Percentiles rank a stretch among this genome's conserved stretches.
These are phyloP conservation scores for Steatocranus sp. DNA, from an alignment of 2,797 vertebrate genomes.

Conservation along the genomic window DNA sequence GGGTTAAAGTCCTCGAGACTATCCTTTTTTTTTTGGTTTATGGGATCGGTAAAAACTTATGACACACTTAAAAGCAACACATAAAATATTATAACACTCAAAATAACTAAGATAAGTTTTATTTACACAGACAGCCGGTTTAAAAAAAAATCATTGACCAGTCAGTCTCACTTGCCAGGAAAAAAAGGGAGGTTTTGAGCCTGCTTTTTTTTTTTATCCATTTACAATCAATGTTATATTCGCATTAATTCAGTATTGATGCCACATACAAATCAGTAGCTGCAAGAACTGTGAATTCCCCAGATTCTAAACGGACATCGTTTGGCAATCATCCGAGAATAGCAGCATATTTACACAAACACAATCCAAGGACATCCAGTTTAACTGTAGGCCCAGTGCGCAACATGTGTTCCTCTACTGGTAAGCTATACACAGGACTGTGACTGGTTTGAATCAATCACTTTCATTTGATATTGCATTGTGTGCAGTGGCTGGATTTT, in stretches of 20 bases:
- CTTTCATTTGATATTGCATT: background rate
- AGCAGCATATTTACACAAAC: slow-evolving; percentile 4
- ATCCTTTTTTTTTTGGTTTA: background rate
- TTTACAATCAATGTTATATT: background rate
- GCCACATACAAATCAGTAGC: background rate
- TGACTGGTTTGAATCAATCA: background rate
- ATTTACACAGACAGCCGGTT: background rate
- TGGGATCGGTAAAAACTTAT: fast-evolving
- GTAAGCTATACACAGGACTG: background rate
- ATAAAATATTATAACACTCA: background rate
- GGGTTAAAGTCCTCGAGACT: background rate
- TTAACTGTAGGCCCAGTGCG: background rate
- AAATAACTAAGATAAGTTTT: background rate
- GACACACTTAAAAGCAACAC: background rate
- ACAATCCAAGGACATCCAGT: background rate
- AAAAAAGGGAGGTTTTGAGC: background rate
- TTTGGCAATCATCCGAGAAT: background rate
- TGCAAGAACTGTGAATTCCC: background rate
- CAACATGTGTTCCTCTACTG: background rate
- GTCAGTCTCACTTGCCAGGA: background rate
- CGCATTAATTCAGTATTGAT: background rate
- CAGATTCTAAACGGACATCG: background rate
- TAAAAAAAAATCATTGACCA: background rate
- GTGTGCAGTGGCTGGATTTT: background rate
- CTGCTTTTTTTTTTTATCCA: background rate